A percentile compares a stretch with the other conserved stretches of the same genome.
Conservation (phyloP, 92 coral and sea anemone genomes). For the Pocillopora grandis region DNA sequence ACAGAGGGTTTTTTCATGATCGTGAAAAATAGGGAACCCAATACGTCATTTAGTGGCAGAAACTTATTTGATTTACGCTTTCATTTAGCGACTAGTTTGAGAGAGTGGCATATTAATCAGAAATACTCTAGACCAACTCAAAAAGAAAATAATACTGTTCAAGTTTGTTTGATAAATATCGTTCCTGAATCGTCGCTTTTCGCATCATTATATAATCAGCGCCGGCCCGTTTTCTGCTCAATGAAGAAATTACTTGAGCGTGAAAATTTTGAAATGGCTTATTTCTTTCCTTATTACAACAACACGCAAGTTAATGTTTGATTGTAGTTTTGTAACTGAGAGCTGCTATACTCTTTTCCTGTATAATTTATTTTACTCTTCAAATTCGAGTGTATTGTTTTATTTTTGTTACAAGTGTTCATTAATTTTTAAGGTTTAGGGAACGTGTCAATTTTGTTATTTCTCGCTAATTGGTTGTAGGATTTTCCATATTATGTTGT, state of each 20-base stretch:
- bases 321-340: background rate
- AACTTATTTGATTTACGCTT: constrained; percentile 12
- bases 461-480: constrained; percentile 6
- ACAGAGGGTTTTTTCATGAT: constrained; percentile 22
- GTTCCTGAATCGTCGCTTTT: background rate
- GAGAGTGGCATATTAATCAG: background rate
- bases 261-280: background rate
- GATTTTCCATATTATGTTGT: background rate
- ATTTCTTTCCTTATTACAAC: background rate
- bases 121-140: background rate
- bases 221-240: background rate
- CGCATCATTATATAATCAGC: background rate
- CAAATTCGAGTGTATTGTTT: constrained; percentile 6
- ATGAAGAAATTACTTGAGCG: background rate
- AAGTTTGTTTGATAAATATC: constrained; percentile 6
- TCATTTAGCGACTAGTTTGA: constrained; percentile 10
- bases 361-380: background rate
- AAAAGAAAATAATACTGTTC: background rate
- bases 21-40: background rate
- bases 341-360: background rate
- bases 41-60: background rate
- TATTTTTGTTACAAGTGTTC: constrained; percentile 9
- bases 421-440: constrained; percentile 19
- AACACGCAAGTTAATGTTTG: background rate
- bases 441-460: constrained; percentile 16